These are phyloP conservation scores for Drosophila pseudoananassae DNA, from an alignment of 1,140 invertebrate species.

Conservation along the genomic window DNA sequence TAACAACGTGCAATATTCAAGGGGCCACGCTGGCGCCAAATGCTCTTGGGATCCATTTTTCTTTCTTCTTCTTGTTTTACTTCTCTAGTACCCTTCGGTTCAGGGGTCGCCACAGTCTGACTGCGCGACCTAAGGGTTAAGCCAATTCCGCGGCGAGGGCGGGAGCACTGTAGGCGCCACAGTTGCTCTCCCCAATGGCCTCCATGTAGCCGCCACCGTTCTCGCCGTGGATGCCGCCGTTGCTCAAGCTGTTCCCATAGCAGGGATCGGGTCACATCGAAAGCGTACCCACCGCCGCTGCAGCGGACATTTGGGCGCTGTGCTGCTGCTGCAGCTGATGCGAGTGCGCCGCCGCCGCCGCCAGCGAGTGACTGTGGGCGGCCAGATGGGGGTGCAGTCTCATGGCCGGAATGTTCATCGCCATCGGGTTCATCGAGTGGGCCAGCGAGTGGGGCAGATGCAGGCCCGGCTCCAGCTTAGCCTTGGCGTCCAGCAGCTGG, in stretches of 20 bases:
- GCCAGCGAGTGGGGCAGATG: constrained; percentile 73
- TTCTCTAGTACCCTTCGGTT: background rate
- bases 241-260: constrained; percentile 25
- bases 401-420: constrained; percentile 75
- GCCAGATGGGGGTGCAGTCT: constrained; percentile 73
- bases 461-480: constrained; percentile 78
- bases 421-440: constrained; percentile 81
- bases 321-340: constrained; percentile 77
- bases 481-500: constrained; percentile 71
- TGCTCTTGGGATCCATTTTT: constrained; percentile 16
- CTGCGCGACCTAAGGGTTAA: constrained; percentile 44
- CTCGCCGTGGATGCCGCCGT: constrained; percentile 8
- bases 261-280: constrained; percentile 76
- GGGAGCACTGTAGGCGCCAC: constrained; percentile 56
- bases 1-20: constrained; percentile 83
- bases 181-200: constrained; percentile 33
- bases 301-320: constrained; percentile 73
- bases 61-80: constrained; percentile 6
- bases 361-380: constrained; percentile 69
- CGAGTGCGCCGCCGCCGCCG: constrained; percentile 67
- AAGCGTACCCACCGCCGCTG: constrained; percentile 70
- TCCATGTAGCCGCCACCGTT: constrained; percentile 45
- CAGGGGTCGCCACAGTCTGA: constrained; percentile 45
- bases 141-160: constrained; percentile 65
- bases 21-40: constrained; percentile 26